phyloP scores from a whole-genome alignment of 2,113 vertebrate genomes.

The Zingel zingel region DNA sequence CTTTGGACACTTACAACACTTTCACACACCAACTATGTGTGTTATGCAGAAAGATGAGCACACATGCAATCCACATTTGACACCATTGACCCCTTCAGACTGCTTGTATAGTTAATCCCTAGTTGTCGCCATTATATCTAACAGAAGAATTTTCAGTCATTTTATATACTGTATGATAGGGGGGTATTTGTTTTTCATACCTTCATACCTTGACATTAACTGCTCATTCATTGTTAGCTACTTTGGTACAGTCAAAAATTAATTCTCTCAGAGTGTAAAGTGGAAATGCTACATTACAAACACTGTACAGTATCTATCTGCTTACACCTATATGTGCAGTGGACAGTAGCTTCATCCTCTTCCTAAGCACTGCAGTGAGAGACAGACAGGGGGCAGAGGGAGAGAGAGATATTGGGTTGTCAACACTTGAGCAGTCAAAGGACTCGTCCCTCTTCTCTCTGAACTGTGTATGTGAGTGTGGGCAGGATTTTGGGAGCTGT shows the following conservation, averaged over 20 bases:
- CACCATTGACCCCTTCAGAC: background rate
- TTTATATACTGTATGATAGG: background rate
- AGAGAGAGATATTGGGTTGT: conserved; percentile 29
- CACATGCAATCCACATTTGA: background rate
- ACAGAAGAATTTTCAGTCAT: background rate
- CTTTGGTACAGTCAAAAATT: background rate
- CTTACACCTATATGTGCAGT: conserved; percentile 33
- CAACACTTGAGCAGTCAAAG: conserved; percentile 49
- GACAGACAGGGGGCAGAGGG: background rate
- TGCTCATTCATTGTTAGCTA: background rate
- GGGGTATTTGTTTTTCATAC: too few relatives aligned
- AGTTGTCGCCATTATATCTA: background rate
- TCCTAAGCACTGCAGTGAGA: conserved; percentile 36
- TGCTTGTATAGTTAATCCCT: background rate
- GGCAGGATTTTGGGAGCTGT: conserved; percentile 70
- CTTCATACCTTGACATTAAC: too few relatives aligned
- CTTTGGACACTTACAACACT: background rate
- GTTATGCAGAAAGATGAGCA: background rate
- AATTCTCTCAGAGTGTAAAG: background rate
- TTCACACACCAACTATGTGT: background rate
- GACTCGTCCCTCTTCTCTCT: conserved; percentile 66
- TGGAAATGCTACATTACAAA: conserved; percentile 17
- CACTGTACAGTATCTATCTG: conserved; percentile 17
- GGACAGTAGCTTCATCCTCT: conserved; percentile 48
- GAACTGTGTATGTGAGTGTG: conserved; percentile 64